Base-by-base conservation (phyloP, 1,140 invertebrate species). In the Bombus difficillimus region DNA sequence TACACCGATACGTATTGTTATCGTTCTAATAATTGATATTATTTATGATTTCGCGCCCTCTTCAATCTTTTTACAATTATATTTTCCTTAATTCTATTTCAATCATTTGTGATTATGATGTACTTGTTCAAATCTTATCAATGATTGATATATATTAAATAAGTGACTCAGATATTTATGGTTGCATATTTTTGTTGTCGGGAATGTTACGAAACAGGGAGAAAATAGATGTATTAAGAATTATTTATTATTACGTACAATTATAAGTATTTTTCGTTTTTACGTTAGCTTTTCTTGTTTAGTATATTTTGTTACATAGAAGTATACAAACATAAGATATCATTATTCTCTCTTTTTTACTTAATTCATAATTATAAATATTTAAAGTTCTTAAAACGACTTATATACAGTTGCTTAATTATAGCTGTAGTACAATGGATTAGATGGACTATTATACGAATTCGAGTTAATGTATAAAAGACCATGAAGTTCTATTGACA, bases 11-110 rank as follows among this genome's bases (percentile, higher is more conserved):
- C 4, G 28, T n/a, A 53, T n/a, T 62, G 28, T 53, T 53, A 62
- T 62, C 5, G n/a, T 82, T 75, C n/a, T 15, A 25, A 72, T 22
- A 72, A 81, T 9, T 32, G 41, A 22, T 72, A 72, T 81, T 72
- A 53, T 41, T 22, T 5, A 72, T 15, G 12, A 53, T 39, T 41
- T 43, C 53, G 10, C n/a, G 34, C 34, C 22, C 22, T 74, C 62
- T 47, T 32, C 3, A 37, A 68, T 25, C 25, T 28, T 64, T 72
- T 22, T 41, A 15, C 3, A 4, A 32, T 39, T 8, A 66, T 32
- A 62, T 73, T 73, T 59, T 15, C 3, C 34, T 37, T 8, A 22
- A 9, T 37, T 28, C 22, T 43, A 28, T 82, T 53, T 53, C 25
- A 25, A 28, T 82, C 1, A 53, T 28, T 66, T 5, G 9, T 15